Base-by-base conservation (phyloP, 2,888 invertebrate genomes). In the Idaea biselata region DNA sequence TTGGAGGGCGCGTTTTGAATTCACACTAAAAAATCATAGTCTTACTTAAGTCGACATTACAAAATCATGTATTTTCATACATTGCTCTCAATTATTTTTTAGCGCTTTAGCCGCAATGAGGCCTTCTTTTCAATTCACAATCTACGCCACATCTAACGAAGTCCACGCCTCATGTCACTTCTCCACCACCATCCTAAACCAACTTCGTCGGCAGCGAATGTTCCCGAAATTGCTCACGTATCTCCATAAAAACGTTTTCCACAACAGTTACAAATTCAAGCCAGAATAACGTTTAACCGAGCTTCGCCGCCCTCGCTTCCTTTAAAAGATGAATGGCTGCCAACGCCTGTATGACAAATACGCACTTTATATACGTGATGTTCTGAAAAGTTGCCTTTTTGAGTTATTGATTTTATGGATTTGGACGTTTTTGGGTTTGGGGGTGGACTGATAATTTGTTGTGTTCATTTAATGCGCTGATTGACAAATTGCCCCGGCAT, bases 271-370 rank as follows among this genome's bases (percentile, higher is more conserved):
- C 44, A 44, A 44, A 44, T 44, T 44, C 44, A 44, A 44, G 44
- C 44, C 14, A 44, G 44, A 44, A 44, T 44, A 44, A 44, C 44
- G 44, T 44, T 44, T 44, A 44, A 44, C 44, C 44, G 44, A 44
- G 44, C 44, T 44, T 44, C 44, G 53, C 57, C 65, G 62, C 63
- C 68, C 63, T 61, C 60, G 67, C 60, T 70, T 70, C 72, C 69
- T 68, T 64, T 61, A 60, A 58, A 66, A 69, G 72, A 72, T 61
- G 62, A 63, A 67, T 67, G 55, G 14, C 56, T 18, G 18, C 56
- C 56, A 56, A 6, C 56, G 16, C 55, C 60, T 32, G 31, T n/a
- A 44, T 44, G 44, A 44, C 44, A 44, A 44, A 44, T 44, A 44
- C 44, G 44, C 44, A 44, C 44, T 44, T 44, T 14, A 44, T 44